These are phyloP conservation scores for Pseudomyrmex sp. DNA, from an alignment of 1,140 invertebrate genomes.

Conservation along the genomic window DNA sequence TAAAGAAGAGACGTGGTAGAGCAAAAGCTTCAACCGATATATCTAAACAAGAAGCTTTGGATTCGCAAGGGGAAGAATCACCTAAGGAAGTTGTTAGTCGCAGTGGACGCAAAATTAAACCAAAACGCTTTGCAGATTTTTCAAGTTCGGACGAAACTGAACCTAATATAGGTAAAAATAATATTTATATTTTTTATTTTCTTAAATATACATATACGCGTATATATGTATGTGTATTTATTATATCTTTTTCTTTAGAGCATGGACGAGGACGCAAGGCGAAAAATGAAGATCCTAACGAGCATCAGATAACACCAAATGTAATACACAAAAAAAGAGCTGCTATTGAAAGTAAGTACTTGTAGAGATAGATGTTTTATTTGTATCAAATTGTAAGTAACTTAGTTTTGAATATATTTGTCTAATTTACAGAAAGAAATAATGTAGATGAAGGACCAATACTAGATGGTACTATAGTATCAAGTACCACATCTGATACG, in stretches of 20 bases:
- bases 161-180: slow-evolving; percentile 72
- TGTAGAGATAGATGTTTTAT: not conserved
- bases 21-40: slow-evolving; percentile 70
- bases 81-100: slow-evolving; percentile 88
- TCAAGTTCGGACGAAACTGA: slow-evolving; percentile 81
- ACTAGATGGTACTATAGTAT: slow-evolving; percentile 70
- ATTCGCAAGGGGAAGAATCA: slow-evolving; percentile 81
- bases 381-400: slow-evolving; percentile 8
- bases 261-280: slow-evolving; percentile 79
- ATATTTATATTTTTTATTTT: slow-evolving; percentile 60
- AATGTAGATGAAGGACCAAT: slow-evolving; percentile 63
- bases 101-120: slow-evolving; percentile 91
- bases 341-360: slow-evolving; percentile 79
- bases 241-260: slow-evolving; percentile 67
- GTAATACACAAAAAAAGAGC: slow-evolving; percentile 76
- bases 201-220: too few species aligned
- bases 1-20: slow-evolving; percentile 81
- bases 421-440: slow-evolving; percentile 77
- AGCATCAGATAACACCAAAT: slow-evolving; percentile 77
- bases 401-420: slow-evolving; percentile 19
- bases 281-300: slow-evolving; percentile 81
- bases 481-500: slow-evolving; percentile 63
- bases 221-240: too few species aligned
- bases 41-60: slow-evolving; percentile 75
- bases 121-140: slow-evolving; percentile 86